Conservation (phyloP, 30 jellyfish, hydroid and myxozoan species). For the Pelagia noctiluca region DNA sequence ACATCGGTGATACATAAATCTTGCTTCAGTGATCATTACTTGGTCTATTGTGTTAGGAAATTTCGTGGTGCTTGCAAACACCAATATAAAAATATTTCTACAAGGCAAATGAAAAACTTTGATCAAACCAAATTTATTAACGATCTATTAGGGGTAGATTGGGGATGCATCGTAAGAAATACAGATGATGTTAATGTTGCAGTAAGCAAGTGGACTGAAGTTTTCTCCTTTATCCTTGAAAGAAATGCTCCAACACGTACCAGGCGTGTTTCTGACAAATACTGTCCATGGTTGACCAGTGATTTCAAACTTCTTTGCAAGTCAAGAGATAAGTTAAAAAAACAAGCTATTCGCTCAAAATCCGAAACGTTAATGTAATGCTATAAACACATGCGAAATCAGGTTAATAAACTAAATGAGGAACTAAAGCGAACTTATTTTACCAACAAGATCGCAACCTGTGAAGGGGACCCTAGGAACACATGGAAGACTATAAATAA, state of each 20-base stretch:
- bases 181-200: neutral
- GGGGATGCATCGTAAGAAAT: neutral
- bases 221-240: neutral
- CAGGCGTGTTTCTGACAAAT: too few species aligned
- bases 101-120: slow-evolving; percentile 2
- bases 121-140: too few species aligned
- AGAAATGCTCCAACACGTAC: neutral
- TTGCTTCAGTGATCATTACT: too few species aligned
- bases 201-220: neutral
- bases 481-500: neutral
- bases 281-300: neutral
- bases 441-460: neutral
- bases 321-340: neutral
- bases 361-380: neutral
- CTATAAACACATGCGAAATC: neutral
- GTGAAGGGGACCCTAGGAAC: too few species aligned
- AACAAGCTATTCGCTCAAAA: neutral
- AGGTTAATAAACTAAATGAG: neutral
- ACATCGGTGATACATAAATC: too few species aligned
- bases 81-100: too few species aligned
- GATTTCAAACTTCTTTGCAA: neutral
- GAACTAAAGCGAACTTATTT: neutral
- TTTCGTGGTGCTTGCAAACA: too few species aligned
- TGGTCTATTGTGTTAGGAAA: too few species aligned
- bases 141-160: neutral